A percentile compares a stretch with the other conserved stretches of the same genome.
Conservation (phyloP, 2,113 vertebrate species). For the Eurystomus gularis region DNA sequence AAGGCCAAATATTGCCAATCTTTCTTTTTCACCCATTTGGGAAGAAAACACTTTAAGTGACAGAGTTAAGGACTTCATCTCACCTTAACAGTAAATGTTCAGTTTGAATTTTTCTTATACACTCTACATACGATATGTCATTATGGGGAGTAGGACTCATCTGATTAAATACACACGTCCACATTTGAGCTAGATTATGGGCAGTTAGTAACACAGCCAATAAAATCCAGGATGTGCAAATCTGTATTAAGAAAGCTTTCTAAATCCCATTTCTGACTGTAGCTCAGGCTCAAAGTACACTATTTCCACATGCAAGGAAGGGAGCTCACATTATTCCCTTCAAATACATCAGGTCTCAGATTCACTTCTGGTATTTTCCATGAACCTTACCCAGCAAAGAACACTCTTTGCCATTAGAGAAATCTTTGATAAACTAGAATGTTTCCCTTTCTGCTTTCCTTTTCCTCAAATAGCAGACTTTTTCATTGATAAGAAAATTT, state of each 20-base stretch:
- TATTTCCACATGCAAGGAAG: background rate
- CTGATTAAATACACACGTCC: rapidly evolving
- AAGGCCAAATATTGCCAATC: background rate
- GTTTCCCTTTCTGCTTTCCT: background rate
- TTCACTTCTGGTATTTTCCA: background rate
- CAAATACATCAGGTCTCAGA: background rate
- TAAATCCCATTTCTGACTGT: background rate
- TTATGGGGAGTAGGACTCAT: background rate
- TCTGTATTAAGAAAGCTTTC: background rate
- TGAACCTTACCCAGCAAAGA: background rate
- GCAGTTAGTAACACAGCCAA: background rate
- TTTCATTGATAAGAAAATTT: background rate
- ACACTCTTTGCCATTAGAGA: background rate
- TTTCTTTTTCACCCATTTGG: background rate
- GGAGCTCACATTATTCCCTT: background rate
- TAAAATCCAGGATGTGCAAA: background rate
- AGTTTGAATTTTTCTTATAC: background rate
- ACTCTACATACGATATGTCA: too few relatives aligned
- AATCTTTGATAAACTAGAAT: background rate
- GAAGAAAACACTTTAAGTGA: background rate
- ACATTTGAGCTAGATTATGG: background rate
- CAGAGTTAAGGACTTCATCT: background rate
- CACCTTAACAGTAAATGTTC: background rate
- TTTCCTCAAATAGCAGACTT: background rate
- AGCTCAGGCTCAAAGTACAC: background rate